Base-by-base conservation (phyloP, 37 sponge, comb jelly and placozoan species). In the Ephydatia muelleri region DNA sequence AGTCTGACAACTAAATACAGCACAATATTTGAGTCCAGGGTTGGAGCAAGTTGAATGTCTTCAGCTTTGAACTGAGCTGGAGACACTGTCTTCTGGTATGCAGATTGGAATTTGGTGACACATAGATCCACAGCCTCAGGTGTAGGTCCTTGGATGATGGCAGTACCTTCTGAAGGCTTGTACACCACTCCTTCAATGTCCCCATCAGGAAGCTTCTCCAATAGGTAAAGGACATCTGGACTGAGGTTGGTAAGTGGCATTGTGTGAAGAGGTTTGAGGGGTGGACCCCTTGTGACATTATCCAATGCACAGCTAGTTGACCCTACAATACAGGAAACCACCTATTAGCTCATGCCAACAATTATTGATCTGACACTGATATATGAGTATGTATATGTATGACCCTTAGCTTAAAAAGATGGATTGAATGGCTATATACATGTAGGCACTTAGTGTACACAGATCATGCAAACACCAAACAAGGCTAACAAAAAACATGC, bases 191-290 rank as follows among this genome's bases (percentile, higher is more conserved):
- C 82, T 26, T 37, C 39, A 38, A 81, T 68, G 27, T 81, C 43
- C 19, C 82, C 82, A n/a, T 70, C 71, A 14, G 82, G 82, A 9
- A 81, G 70, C 39, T 81, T 81, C 35, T 68, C 40, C 68, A 81
- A 43, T 27, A 81, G 71, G 21, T 70, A 70, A 0, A 81, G 43
- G 29, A 39, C 71, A 13, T 81, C 82, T n/a, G 71, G 82, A 37
- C 43, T 70, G n/a, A 81, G 70, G 31, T 70, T 70, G 27, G 70
- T 8, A 37, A 77, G 12, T 57, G 57, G 16, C 57, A 57, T 57
- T 14, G 0, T 21, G 16, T 57, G 57, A 57, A 21, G 19, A 19
- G 57, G 16, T 14, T 57, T 57, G 57, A 57, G 57, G 57, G 57
- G 57, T 57, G 57, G 57, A 1, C 57, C 57, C 57, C 19, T 57